These are phyloP conservation scores for Ectemnius lituratus DNA, from an alignment of 2,888 invertebrate species.

Conservation along the genomic window DNA sequence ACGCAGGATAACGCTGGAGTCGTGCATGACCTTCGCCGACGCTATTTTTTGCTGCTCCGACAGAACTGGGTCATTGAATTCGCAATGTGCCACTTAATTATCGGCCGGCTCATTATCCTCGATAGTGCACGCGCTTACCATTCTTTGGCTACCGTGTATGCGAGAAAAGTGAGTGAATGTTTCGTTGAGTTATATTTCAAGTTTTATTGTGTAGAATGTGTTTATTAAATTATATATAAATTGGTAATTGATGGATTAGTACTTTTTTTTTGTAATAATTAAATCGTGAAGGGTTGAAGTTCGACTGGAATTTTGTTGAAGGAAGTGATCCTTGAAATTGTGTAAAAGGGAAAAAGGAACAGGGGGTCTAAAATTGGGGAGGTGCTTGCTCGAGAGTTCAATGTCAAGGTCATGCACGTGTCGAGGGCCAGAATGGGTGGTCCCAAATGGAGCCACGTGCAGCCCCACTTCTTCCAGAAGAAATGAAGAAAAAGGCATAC, in stretches of 20 bases:
- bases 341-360: conserved; percentile 7
- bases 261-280: too few species aligned
- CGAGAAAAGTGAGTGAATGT: too few species aligned
- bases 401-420: conserved; percentile 54
- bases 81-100: conserved; percentile 31
- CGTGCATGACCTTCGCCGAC: neutral
- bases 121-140: conserved; percentile 17
- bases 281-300: too few species aligned
- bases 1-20: conserved; percentile 6
- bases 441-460: conserved; percentile 18
- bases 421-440: conserved; percentile 27
- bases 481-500: conserved; percentile 2
- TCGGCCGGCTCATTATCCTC: conserved; percentile 14
- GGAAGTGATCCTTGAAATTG: conserved; percentile 29
- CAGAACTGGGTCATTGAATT: conserved; percentile 39
- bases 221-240: too few species aligned
- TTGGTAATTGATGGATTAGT: too few species aligned
- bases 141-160: too few species aligned
- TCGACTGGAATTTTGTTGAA: conserved; percentile 2
- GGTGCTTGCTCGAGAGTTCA: conserved; percentile 35
- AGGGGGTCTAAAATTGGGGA: conserved; percentile 22
- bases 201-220: too few species aligned
- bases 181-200: too few species aligned
- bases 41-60: conserved; percentile 1
- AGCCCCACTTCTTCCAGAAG: conserved; percentile 28